These are phyloP conservation scores for Epirrhoe tristata DNA, from an alignment of 2,888 invertebrate genomes.

Conservation along the genomic window DNA sequence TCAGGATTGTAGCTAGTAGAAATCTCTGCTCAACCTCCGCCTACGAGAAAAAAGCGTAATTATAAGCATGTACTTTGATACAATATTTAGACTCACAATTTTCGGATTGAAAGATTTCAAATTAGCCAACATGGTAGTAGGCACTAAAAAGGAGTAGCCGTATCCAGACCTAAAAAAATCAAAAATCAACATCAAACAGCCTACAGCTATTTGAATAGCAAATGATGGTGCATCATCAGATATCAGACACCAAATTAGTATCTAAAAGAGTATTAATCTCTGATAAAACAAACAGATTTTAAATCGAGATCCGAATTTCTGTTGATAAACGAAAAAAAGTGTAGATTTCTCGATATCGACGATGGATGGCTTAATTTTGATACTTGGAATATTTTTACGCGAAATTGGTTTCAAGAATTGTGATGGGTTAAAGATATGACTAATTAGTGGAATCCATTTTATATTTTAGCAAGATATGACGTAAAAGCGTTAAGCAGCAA, in stretches of 20 bases:
- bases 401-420: constrained; percentile 4
- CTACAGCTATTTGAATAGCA: constrained; percentile 79
- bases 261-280: constrained; percentile 58
- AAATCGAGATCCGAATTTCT: constrained; percentile 68
- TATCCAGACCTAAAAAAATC: constrained; percentile 21
- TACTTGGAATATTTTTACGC: constrained; percentile 43
- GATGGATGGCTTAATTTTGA: constrained; percentile 55
- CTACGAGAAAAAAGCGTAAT: too few species aligned
- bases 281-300: constrained; percentile 81
- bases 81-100: too few species aligned
- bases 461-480: neutral
- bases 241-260: constrained; percentile 75
- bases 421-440: constrained; percentile 10
- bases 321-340: constrained; percentile 43
- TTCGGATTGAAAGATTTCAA: too few species aligned
- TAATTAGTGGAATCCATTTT: neutral
- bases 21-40: too few species aligned
- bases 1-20: too few species aligned
- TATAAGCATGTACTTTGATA: too few species aligned
- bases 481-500: neutral
- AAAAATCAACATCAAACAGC: constrained; percentile 52
- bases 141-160: constrained; percentile 22
- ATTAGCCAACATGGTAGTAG: neutral
- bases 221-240: constrained; percentile 79
- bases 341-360: constrained; percentile 48